These are phyloP conservation scores for Lymantria monacha DNA, from an alignment of 2,888 invertebrate species.

Conservation along the genomic window DNA sequence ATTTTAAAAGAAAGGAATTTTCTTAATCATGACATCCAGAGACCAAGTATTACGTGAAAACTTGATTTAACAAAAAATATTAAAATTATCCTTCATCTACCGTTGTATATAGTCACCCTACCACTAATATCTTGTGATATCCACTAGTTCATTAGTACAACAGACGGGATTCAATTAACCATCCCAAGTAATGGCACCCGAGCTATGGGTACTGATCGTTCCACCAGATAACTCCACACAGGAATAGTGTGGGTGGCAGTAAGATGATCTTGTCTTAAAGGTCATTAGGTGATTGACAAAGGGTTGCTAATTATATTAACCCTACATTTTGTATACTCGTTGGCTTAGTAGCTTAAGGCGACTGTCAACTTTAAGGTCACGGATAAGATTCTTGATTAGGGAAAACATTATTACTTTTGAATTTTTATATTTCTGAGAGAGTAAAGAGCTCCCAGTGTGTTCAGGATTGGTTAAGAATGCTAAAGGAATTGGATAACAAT, in stretches of 20 bases:
- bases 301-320: background rate
- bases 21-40: too few relatives aligned
- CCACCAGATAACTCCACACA: slow-evolving; percentile 17
- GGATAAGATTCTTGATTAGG: too few relatives aligned
- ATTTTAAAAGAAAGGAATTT: too few relatives aligned
- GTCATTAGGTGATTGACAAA: background rate
- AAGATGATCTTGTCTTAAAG: background rate
- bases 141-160: slow-evolving; percentile 34
- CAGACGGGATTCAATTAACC: slow-evolving; percentile 31
- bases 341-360: background rate
- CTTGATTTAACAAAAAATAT: too few relatives aligned
- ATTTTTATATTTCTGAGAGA: too few relatives aligned
- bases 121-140: slow-evolving; percentile 13
- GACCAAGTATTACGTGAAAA: too few relatives aligned
- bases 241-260: background rate
- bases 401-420: too few relatives aligned
- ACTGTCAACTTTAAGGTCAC: too few relatives aligned
- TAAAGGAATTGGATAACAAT: too few relatives aligned
- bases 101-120: slow-evolving; percentile 4
- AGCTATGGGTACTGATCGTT: slow-evolving; percentile 18
- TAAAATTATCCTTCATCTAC: too few relatives aligned
- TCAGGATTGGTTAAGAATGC: too few relatives aligned
- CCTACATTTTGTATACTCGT: background rate
- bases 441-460: too few relatives aligned
- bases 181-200: slow-evolving; percentile 14